phyloP scores from a whole-genome alignment of 2,113 vertebrate genomes.

The Nerophis ophidion region DNA sequence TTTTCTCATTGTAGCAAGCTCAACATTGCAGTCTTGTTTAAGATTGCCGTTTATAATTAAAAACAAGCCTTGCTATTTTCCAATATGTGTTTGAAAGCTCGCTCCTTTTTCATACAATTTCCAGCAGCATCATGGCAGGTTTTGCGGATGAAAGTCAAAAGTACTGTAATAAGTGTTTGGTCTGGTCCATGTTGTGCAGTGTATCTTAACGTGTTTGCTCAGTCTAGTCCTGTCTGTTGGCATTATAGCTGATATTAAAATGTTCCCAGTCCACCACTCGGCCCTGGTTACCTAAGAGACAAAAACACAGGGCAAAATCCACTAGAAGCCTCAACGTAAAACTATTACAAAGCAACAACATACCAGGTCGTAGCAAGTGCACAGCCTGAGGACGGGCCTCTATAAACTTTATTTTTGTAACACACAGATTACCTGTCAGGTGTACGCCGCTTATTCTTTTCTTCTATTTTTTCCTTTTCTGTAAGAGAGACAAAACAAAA shows the following conservation, averaged over 20 bases:
- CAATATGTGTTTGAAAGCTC: constrained; percentile 67
- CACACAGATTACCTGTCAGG: constrained; percentile 9
- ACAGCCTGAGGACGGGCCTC: background rate
- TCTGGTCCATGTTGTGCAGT: constrained; percentile 61
- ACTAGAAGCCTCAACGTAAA: constrained; percentile 14
- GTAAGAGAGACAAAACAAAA: background rate
- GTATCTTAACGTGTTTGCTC: constrained; percentile 57
- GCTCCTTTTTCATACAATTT: constrained; percentile 61
- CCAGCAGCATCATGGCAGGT: constrained; percentile 60
- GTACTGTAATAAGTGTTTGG: constrained; percentile 68
- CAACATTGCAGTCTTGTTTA: constrained; percentile 69
- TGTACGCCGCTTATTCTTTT: background rate
- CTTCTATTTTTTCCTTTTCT: background rate
- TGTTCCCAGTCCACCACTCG: constrained; percentile 28
- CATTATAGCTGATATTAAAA: constrained; percentile 37
- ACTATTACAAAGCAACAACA: constrained; percentile 14
- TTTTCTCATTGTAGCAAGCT: constrained; percentile 57
- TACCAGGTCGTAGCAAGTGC: constrained; percentile 15
- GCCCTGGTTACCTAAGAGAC: constrained; percentile 35
- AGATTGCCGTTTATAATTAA: constrained; percentile 63
- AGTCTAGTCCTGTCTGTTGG: constrained; percentile 58
- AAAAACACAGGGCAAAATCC: constrained; percentile 27
- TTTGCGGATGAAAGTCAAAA: constrained; percentile 55
- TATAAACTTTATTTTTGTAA: constrained; percentile 18
- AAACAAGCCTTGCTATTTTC: constrained; percentile 69